Percentiles rank a stretch among this genome's conserved stretches.
Conservation (phyloP, 2,797 vertebrate species). For the Cichlasoma orientale region DNA sequence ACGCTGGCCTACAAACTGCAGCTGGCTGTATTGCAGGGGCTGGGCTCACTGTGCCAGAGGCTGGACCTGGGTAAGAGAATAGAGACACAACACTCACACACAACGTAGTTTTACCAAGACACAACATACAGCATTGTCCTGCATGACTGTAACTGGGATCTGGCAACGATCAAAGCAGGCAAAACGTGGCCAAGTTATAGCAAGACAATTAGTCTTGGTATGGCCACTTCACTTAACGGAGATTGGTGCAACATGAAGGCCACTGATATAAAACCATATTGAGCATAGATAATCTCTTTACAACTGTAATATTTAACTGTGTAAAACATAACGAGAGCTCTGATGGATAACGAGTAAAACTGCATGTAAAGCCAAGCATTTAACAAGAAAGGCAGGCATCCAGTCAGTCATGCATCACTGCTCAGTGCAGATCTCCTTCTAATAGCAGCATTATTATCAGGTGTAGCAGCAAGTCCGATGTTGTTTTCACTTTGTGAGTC, state of each 20-base stretch:
- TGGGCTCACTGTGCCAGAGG: slow-evolving; percentile 87
- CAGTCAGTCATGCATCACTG: no score
- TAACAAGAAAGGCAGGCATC: no score
- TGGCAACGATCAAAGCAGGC: neutral
- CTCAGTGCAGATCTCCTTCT: no score
- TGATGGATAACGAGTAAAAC: no score
- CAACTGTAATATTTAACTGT: neutral
- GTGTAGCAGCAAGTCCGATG: no score
- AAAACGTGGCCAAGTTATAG: neutral
- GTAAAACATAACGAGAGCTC: neutral
- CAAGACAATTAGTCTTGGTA: neutral
- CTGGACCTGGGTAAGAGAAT: slow-evolving; percentile 87
- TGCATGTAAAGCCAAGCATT: no score
- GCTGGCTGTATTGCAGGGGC: slow-evolving; percentile 88
- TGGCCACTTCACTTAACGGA: neutral
- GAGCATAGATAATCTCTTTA: neutral
- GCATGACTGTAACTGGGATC: neutral
- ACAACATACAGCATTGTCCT: neutral
- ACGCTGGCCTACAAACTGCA: slow-evolving; percentile 93
- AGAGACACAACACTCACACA: slow-evolving; percentile 2
- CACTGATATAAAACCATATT: accelerated
- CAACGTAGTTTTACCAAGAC: neutral
- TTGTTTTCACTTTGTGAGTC: no score
- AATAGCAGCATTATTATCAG: no score
- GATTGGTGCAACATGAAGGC: neutral